These are phyloP conservation scores for Pinna nobilis DNA, from an alignment of 1,140 invertebrate species.

Conservation along the genomic window DNA sequence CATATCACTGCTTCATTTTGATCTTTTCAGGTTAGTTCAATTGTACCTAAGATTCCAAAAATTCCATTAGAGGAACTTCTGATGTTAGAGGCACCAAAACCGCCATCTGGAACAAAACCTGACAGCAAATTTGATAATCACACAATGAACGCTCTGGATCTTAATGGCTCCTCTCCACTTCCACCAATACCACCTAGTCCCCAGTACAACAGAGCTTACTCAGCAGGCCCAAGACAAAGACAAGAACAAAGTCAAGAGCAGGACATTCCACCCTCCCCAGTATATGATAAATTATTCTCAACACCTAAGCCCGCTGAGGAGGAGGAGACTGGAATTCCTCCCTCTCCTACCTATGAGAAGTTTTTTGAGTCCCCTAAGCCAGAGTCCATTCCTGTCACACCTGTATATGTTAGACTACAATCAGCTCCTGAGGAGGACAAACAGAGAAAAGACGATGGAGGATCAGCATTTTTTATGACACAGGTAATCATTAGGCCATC, in stretches of 20 bases:
- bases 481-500: too few relatives aligned
- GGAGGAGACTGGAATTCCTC: too few relatives aligned
- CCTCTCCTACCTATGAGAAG: too few relatives aligned
- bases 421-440: slow-evolving; percentile 19
- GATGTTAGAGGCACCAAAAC: slow-evolving; percentile 59
- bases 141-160: slow-evolving; percentile 6
- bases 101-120: slow-evolving; percentile 13
- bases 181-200: slow-evolving; percentile 14
- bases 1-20: too few relatives aligned
- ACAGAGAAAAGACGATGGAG: slow-evolving; percentile 24
- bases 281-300: not conserved
- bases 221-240: not conserved
- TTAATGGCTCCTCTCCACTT: slow-evolving; percentile 12
- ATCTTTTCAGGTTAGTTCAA: slow-evolving; percentile 58
- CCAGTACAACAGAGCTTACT: slow-evolving; percentile 7
- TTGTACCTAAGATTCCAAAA: slow-evolving; percentile 66
- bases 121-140: too few relatives aligned
- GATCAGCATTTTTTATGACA: slow-evolving; percentile 70
- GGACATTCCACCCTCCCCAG: not conserved
- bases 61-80: slow-evolving; percentile 62
- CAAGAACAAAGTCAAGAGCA: not conserved
- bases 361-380: too few relatives aligned
- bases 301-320: not conserved
- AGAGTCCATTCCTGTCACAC: too few relatives aligned
- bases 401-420: slow-evolving; percentile 3